These are phyloP conservation scores for Coracias cyanogaster DNA, from an alignment of 2,797 vertebrate genomes.

Conservation along the genomic window DNA sequence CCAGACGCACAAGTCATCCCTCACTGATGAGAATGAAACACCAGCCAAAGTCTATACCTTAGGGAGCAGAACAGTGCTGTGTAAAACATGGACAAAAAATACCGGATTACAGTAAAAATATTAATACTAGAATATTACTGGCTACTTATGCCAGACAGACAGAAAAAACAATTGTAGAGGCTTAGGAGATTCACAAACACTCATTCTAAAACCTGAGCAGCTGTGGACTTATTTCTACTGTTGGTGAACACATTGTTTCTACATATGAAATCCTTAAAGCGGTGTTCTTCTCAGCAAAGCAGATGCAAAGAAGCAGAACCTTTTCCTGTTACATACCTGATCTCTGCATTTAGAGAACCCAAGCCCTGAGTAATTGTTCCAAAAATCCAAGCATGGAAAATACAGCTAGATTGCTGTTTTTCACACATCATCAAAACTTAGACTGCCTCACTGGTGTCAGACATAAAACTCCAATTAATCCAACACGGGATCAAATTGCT, in stretches of 20 bases:
- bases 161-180: background rate
- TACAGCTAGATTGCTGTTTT: background rate
- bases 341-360: background rate
- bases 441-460: background rate
- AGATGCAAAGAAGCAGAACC: background rate
- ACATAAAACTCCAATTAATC: background rate
- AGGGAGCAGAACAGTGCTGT: background rate
- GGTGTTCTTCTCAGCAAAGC: background rate
- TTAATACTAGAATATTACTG: background rate
- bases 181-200: background rate
- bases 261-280: background rate
- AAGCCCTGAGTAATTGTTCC: background rate
- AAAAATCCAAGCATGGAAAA: background rate
- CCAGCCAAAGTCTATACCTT: background rate
- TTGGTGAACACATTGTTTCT: background rate
- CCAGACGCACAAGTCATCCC: background rate
- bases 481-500: background rate
- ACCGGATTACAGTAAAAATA: background rate
- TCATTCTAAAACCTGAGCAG: background rate
- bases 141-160: background rate
- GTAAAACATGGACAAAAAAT: background rate
- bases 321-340: background rate
- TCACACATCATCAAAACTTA: background rate
- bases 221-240: background rate
- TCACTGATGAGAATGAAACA: background rate